phyloP scores from a whole-genome alignment of 2,888 invertebrate species.

The Ectobius pallidus region DNA sequence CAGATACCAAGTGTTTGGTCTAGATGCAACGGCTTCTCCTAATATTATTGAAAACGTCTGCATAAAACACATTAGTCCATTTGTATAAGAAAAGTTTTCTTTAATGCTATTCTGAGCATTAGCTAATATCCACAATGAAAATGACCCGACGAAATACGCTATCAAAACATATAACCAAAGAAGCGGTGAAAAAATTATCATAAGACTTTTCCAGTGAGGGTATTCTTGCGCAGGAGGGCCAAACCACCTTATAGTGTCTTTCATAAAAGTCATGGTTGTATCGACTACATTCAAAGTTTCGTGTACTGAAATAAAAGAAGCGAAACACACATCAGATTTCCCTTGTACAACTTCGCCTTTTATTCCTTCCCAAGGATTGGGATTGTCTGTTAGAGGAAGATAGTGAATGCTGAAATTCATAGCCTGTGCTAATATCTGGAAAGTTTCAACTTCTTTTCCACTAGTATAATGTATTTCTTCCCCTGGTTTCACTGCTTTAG shows the following conservation, averaged over 20 bases:
- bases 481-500: too few relatives aligned
- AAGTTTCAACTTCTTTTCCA: neutral
- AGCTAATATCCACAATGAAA: neutral
- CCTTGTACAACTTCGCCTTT: neutral
- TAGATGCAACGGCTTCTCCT: neutral
- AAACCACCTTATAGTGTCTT: neutral
- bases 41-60: neutral
- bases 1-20: neutral
- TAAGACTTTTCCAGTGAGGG: slow-evolving; percentile 16
- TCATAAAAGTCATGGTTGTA: neutral
- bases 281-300: neutral
- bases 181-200: neutral
- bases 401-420: neutral
- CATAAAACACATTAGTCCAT: neutral
- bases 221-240: neutral
- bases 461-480: neutral
- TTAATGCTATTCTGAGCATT: neutral
- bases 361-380: neutral
- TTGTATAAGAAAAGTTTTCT: neutral
- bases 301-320: neutral
- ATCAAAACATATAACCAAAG: neutral
- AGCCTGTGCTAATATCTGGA: neutral
- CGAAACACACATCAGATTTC: slow-evolving; percentile 5
- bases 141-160: neutral
- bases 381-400: neutral